A percentile compares a stretch with the other conserved stretches of the same genome.
phyloP scores from a whole-genome alignment of 2,113 vertebrate species.

The Polypterus senegalus region DNA sequence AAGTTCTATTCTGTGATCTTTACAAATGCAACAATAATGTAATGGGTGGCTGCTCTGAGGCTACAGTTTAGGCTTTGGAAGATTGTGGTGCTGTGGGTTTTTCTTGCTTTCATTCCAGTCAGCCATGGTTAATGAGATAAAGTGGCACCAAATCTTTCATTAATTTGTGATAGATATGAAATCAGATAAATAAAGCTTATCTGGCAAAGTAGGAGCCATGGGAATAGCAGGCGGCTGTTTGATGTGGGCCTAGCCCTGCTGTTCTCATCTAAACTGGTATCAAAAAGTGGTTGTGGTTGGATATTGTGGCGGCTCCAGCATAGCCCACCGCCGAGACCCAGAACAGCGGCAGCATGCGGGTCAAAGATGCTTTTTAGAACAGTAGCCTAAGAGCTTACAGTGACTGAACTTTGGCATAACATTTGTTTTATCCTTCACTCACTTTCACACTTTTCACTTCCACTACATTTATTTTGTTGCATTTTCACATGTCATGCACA shows the following conservation, averaged over 20 bases:
- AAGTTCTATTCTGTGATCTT: no score
- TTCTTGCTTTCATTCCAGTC: not conserved
- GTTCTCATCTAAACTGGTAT: conserved; percentile 5
- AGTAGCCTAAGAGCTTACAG: no score
- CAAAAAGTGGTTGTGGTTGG: no score
- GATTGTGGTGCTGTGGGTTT: not conserved
- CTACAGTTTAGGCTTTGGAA: not conserved
- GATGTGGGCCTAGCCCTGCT: conserved; percentile 17
- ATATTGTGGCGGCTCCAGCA: not conserved
- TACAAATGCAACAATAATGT: no score
- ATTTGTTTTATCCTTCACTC: no score
- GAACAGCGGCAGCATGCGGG: conserved; percentile 8
- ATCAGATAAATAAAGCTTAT: not conserved
- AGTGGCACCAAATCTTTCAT: not conserved
- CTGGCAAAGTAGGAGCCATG: not conserved
- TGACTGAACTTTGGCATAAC: no score
- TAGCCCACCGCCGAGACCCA: conserved; percentile 5
- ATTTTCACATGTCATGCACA: no score
- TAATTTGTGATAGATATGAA: not conserved
- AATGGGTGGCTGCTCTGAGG: no score
- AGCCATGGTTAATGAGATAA: not conserved
- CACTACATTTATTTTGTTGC: no score
- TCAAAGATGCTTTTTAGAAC: not conserved
- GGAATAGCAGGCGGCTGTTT: conserved; percentile 10
- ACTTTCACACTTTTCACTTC: no score